Percentiles rank a stretch among this genome's conserved stretches.
Conservation (phyloP, 2,888 invertebrate species). For the Sphinx pinastri region DNA sequence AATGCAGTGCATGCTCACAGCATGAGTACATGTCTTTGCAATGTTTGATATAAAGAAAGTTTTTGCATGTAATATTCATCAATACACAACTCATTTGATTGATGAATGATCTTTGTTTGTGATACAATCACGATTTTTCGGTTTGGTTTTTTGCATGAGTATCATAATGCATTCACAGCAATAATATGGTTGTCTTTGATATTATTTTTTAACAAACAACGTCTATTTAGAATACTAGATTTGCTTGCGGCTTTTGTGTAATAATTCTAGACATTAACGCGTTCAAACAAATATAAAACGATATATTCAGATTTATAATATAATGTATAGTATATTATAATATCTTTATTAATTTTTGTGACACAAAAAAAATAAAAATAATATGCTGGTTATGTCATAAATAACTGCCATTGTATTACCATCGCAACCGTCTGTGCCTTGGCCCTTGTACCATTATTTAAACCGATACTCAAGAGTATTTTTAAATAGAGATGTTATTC, state of each 20-base stretch:
- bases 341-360: too few species aligned
- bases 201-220: neutral
- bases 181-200: neutral
- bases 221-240: too few species aligned
- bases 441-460: neutral
- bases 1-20: neutral
- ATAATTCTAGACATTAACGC: too few species aligned
- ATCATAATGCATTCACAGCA: neutral
- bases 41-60: slow-evolving; percentile 15
- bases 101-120: slow-evolving; percentile 11
- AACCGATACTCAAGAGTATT: neutral
- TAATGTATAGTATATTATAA: too few species aligned
- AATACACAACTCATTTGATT: slow-evolving; percentile 13
- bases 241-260: too few species aligned
- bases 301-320: too few species aligned
- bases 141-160: neutral
- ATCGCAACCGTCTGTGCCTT: neutral
- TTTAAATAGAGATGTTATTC: neutral
- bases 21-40: neutral
- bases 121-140: neutral
- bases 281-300: too few species aligned
- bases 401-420: neutral
- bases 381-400: neutral
- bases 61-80: slow-evolving; percentile 11
- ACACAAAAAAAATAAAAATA: too few species aligned